Evolutionary conservation across 2,797 vertebrate species (phyloP).

Genomic region (Tauraco hartlaubi): DNA sequence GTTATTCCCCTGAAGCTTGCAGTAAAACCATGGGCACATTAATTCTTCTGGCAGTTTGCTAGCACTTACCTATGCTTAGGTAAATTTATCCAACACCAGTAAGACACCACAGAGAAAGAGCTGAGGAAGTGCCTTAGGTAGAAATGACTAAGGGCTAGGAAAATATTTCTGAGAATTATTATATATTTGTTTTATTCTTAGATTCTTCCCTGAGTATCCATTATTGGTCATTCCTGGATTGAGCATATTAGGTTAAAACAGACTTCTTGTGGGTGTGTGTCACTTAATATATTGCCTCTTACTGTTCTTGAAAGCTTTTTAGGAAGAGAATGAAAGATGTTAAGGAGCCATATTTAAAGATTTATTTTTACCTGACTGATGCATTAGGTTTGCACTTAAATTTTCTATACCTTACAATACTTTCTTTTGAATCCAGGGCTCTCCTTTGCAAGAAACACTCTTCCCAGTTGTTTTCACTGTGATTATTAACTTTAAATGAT

Average conservation of each 20-base stretch:
- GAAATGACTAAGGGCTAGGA: not conserved
- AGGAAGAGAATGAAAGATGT: not conserved
- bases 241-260: not conserved
- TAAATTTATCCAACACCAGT: not conserved
- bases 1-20: not conserved
- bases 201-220: not conserved
- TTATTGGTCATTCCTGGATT: not conserved
- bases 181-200: not conserved
- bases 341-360: not conserved
- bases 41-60: not conserved
- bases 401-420: not conserved
- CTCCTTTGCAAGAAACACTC: not conserved
- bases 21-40: not conserved
- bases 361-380: not conserved
- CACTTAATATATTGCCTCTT: not conserved
- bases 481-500: slow-evolving; percentile 1
- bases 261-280: too few species aligned
- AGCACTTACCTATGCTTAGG: not conserved
- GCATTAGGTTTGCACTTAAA: not conserved
- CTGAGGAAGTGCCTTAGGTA: not conserved
- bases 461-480: not conserved
- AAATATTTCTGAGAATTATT: not conserved
- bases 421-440: not conserved
- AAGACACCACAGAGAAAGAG: not conserved
- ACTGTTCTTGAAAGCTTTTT: not conserved